phyloP scores from a whole-genome alignment of 2,888 invertebrate species.

The Perizoma flavofasciatum region DNA sequence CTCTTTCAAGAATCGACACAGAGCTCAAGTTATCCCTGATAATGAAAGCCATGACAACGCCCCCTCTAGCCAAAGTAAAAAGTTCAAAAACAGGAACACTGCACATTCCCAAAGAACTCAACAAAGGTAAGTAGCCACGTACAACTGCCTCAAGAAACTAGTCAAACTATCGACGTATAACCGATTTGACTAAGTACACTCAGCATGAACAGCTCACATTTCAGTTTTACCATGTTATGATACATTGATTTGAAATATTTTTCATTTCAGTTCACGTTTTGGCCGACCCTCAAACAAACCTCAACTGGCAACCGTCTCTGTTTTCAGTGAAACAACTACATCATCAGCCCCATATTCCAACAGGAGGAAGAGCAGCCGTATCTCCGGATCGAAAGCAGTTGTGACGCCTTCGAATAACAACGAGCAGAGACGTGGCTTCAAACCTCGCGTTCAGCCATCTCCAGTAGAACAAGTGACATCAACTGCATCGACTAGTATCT shows the following conservation, averaged over 20 bases:
- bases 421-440: conserved; percentile 86
- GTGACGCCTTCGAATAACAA: conserved; percentile 71
- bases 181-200: conserved; percentile 26
- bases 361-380: conserved; percentile 79
- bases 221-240: conserved; percentile 23
- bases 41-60: conserved; percentile 67
- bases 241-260: conserved; percentile 43
- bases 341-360: conserved; percentile 75
- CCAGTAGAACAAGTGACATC: conserved; percentile 81
- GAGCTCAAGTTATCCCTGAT: conserved; percentile 64
- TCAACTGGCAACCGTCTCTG: conserved; percentile 87
- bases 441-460: conserved; percentile 86
- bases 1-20: conserved; percentile 85
- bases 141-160: conserved; percentile 15
- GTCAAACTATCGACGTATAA: conserved; percentile 34
- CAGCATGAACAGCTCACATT: conserved; percentile 29
- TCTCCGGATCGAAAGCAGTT: conserved; percentile 71
- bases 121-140: conserved; percentile 65
- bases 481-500: conserved; percentile 85
- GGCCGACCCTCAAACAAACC: conserved; percentile 77
- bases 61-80: conserved; percentile 67
- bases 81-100: conserved; percentile 74
- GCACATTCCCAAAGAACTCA: conserved; percentile 61
- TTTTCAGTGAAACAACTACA: conserved; percentile 85
- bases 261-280: conserved; percentile 77